These are phyloP conservation scores for Drosophila jambulina DNA, from an alignment of 1,140 invertebrate genomes.

Conservation along the genomic window DNA sequence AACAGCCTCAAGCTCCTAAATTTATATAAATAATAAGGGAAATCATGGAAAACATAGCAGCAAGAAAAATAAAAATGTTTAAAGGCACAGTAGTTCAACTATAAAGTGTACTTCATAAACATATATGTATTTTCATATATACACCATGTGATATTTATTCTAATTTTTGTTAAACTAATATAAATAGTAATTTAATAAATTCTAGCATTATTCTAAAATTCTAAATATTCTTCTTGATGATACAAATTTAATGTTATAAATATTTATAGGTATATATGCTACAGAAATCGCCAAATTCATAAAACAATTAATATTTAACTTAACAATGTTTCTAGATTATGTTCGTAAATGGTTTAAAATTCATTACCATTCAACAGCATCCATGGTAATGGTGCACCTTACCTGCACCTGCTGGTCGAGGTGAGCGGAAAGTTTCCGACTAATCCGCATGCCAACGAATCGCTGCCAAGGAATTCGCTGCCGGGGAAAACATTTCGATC, in stretches of 20 bases:
- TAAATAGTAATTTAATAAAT: too few relatives aligned
- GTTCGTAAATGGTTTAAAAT: background rate
- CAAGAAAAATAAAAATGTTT: background rate
- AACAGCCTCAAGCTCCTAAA: background rate
- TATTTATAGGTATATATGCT: too few relatives aligned
- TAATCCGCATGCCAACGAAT: constrained; percentile 32
- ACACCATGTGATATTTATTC: too few relatives aligned
- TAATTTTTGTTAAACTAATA: too few relatives aligned
- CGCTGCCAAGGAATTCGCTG: constrained; percentile 16
- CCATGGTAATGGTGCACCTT: background rate
- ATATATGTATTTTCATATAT: too few relatives aligned
- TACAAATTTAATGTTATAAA: too few relatives aligned
- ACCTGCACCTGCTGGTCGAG: background rate
- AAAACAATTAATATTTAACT: background rate
- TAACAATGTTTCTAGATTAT: background rate
- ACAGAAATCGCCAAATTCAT: too few relatives aligned
- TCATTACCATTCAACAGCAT: background rate
- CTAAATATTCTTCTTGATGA: too few relatives aligned
- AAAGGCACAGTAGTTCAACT: background rate
- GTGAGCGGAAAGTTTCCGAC: background rate
- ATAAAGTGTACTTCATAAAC: too few relatives aligned
- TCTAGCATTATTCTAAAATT: too few relatives aligned
- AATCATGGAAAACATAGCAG: background rate
- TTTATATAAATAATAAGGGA: background rate
- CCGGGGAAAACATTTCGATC: constrained; percentile 37